Evolutionary conservation across 2,113 vertebrate genomes (phyloP), one percentile per base, ranked within the genome.

Genomic region (Chionis minor): DNA sequence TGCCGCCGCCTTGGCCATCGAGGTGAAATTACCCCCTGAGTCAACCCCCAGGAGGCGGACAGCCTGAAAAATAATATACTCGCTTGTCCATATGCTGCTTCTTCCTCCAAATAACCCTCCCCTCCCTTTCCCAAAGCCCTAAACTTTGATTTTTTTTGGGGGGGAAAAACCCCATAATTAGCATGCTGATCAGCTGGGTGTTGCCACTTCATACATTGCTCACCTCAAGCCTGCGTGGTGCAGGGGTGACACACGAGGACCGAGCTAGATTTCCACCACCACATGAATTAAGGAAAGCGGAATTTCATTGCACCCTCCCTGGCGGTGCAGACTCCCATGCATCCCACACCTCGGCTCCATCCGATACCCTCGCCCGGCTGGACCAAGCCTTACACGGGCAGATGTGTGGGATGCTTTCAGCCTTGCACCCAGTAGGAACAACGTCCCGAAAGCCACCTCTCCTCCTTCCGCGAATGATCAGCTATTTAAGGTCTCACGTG

Each of bases 361-460:
- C 75, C 44, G 23, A 20, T 22, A 10, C 14, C 17, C 59, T 40
- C 27, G 11, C 14, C 38, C 3, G 1, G 8, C 15, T 12, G 24
- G 22, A 17, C 82, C 62, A 35, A 19, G 55, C 49, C 19, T 2
- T 4, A 35, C 40, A 11, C 0, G 0, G 17, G 10, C 54, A n/a
- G n/a, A 40, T 0, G 2, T 17, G 38, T 0, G 0, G 49, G 69
- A 51, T 42, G 22, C n/a, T 52, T 65, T 65, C n/a, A 61, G 65
- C 79, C 26, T 56, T 16, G 26, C 27, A 19, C 26, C 26, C 23
- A 21, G 30, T 8, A 51, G 44, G 58, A 81, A 33, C 0, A 0
- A 35, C 30, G n/a, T 67, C 44, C 58, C 32, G 1, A 63, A 80
- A 44, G n/a, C 54, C 81, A 32, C 8, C 9, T 54, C 32, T 19